Evolutionary conservation across 1,140 invertebrate genomes (phyloP), one percentile per base, ranked within the genome.

Genomic region (Camponotus pennsylvanicus): DNA sequence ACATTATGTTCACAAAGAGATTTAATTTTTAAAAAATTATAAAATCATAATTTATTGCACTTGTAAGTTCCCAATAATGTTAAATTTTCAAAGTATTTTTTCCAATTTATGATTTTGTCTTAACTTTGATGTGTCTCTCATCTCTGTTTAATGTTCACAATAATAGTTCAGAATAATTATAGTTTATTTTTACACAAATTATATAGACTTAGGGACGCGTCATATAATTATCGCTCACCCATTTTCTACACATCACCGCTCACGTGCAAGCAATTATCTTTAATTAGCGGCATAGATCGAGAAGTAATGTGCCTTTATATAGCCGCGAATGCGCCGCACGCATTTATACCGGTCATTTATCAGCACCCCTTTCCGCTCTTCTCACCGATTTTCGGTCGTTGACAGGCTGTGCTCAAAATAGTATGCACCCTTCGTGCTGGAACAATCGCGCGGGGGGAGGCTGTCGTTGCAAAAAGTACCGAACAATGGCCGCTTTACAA

Each of bases 401-500:
- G 86, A 59, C 73, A 40, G 37, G 88, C 42, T 32, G 83, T 45
- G 75, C 57, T 83, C 66, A 66, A 79, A 86, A 84, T 83, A 79
- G 61, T 80, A 87, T 84, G 61, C 78, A 84, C 61, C 78, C 55
- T 45, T 64, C 69, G 63, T 27, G 27, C 15, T 37, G 32, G 42
- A 52, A 70, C 69, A 83, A 83, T 79, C 49, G 63, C 59, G 59
- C 49, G 77, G 49, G 49, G 57, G n/a, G 52, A 40, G 27, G 18
- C 37, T 75, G 21, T 82, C 77, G 55, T 71, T 76, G 63, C 27
- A 79, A 90, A 89, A 76, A 76, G 78, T 71, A 66, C 57, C 67
- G 79, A 83, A 90, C 89, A 90, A 90, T 90, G 88, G 61, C n/a
- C 45, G 88, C 71, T 89, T 89, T 89, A 89, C 88, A 90, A 89